Base-by-base conservation (phyloP, 2,888 invertebrate species). In the Calameuta idolon region DNA sequence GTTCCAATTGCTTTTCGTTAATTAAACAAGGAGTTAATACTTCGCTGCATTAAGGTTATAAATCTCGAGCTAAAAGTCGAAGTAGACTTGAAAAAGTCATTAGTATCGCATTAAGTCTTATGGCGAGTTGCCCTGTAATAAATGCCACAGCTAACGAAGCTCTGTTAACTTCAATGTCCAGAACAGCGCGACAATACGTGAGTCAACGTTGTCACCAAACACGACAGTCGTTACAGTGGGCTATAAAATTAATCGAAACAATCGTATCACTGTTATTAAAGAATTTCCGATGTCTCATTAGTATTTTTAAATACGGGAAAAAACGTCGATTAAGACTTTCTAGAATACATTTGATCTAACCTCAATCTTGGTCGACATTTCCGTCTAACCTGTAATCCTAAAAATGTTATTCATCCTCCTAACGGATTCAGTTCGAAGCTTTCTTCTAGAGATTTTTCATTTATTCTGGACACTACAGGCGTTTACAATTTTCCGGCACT, bases 221-320 rank as follows among this genome's bases (percentile, higher is more conserved):
- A 9, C 23, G 9, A 0, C 2, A 55, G 9, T 5, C 9, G 23
- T 23, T 55, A 23, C 5, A 23, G 9, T 23, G 9, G 40, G 15
- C 23, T 5, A 23, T 23, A 55, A 55, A 23, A 23, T 15, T 23
- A 55, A 55, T 55, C 55, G 5, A 55, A 55, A 55, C 55, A 23
- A 55, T 55, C 1, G 9, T 15, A 55, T 23, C 55, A 23, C 9
- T 23, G 1, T 55, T 23, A 1, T 9, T 15, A 55, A 55, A 55
- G 55, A 55, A 55, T 23, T 55, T 23, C 23, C 9, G 55, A 55
- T 55, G 9, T 23, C 55, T 0, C 55, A 9, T 55, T 55, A 9
- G 23, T 55, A 23, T 23, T 23, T 33, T 55, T 55, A 76, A 89
- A 88, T 73, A 40, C 69, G 31, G 75, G 73, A 40, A 76, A 12